phyloP scores from a whole-genome alignment of 37 sponge, comb jelly and placozoan species.

The Beroe forskalii region DNA sequence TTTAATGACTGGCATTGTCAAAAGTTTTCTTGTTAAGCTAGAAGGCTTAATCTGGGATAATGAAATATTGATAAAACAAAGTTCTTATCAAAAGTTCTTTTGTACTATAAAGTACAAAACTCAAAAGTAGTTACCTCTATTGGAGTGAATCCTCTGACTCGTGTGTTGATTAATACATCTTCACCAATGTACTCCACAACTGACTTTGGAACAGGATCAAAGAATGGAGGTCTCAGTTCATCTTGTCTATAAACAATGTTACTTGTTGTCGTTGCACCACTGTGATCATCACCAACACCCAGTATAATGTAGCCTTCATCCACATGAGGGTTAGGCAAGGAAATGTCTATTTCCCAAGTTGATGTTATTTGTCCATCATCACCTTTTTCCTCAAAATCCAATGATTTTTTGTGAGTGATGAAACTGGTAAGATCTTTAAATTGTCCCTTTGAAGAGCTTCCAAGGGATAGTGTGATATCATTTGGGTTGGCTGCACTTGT shows the following conservation, averaged over 20 bases:
- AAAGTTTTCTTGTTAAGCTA: no score
- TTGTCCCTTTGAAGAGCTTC: background rate
- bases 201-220: background rate
- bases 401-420: no score
- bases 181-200: background rate
- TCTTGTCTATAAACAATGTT: background rate
- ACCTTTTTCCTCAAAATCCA: background rate
- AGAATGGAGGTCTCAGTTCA: background rate
- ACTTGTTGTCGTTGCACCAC: background rate
- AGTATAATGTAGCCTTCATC: background rate
- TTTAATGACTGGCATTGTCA: no score
- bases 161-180: background rate
- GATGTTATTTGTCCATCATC: background rate
- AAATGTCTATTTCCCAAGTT: background rate
- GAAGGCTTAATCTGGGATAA: no score
- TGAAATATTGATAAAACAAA: no score
- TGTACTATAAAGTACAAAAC: no score
- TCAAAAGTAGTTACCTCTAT: background rate
- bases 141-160: conserved; percentile 15
- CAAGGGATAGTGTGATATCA: background rate
- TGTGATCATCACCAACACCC: background rate
- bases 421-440: background rate
- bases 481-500: background rate
- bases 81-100: no score
- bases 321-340: background rate